phyloP scores from a whole-genome alignment of 37 sponge, comb jelly and placozoan species.

The Petrosia ficiformis region DNA sequence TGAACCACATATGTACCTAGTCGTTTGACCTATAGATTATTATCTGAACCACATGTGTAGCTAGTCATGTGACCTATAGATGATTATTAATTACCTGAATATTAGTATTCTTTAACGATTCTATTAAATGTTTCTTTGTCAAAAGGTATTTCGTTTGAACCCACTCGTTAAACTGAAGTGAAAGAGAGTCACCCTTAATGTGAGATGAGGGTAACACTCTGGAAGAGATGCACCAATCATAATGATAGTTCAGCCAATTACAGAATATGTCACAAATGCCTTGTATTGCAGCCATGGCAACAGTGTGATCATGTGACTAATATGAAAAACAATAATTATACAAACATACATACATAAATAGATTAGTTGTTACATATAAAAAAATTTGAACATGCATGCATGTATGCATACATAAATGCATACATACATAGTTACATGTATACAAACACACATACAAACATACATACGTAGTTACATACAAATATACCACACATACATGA shows the following conservation, averaged over 20 bases:
- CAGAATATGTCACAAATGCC: constrained; percentile 18
- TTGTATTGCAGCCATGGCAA: constrained; percentile 18
- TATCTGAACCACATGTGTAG: too few relatives aligned
- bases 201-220: neutral
- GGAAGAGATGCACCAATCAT: constrained; percentile 19
- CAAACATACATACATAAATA: neutral
- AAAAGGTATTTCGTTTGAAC: constrained; percentile 28
- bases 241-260: constrained; percentile 11
- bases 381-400: too few relatives aligned
- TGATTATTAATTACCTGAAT: neutral
- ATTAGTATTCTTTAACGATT: constrained; percentile 6
- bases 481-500: too few relatives aligned
- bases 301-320: too few relatives aligned
- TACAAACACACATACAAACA: too few relatives aligned
- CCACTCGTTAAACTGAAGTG: constrained; percentile 30
- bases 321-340: too few relatives aligned
- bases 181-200: neutral
- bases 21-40: too few relatives aligned
- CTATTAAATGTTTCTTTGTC: constrained; percentile 11
- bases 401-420: too few relatives aligned
- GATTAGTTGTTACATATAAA: neutral
- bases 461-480: too few relatives aligned
- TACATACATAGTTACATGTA: too few relatives aligned
- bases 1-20: too few relatives aligned
- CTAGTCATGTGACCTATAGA: too few relatives aligned